Percentiles rank a stretch among this genome's conserved stretches.
These are phyloP conservation scores for Dendrocincla tyrannina DNA, from an alignment of 2,797 vertebrate genomes.

Conservation along the genomic window DNA sequence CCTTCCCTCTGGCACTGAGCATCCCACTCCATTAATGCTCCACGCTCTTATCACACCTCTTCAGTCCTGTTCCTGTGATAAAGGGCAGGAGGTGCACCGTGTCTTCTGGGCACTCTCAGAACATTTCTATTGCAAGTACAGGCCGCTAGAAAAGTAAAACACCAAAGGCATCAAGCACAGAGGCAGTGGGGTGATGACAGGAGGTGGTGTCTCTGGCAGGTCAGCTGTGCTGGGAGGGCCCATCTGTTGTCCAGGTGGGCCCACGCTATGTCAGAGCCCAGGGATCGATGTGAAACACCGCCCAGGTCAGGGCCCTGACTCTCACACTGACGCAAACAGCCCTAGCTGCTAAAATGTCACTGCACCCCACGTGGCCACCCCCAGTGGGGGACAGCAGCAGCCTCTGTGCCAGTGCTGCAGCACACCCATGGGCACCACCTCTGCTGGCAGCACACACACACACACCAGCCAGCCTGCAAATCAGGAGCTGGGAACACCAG, in stretches of 20 bases:
- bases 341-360: not conserved
- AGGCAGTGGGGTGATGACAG: not conserved
- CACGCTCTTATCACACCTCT: not conserved
- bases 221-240: not conserved
- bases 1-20: not conserved
- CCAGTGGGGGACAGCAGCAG: not conserved
- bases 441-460: not conserved
- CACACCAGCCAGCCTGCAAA: not conserved
- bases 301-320: constrained; percentile 34
- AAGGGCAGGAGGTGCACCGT: not conserved
- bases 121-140: not conserved
- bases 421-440: accelerated
- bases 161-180: not conserved
- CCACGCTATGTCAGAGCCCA: not conserved
- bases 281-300: not conserved
- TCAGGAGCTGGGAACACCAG: accelerated
- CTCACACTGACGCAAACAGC: not conserved
- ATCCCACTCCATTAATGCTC: not conserved
- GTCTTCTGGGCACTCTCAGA: not conserved
- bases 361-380: not conserved
- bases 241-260: accelerated
- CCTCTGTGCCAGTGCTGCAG: not conserved
- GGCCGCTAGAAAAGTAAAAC: not conserved
- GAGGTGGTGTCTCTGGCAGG: not conserved
- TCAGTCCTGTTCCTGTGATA: not conserved